Evolutionary conservation across 1,140 invertebrate species (phyloP).

Genomic region (Dermatophagoides farinae): DNA sequence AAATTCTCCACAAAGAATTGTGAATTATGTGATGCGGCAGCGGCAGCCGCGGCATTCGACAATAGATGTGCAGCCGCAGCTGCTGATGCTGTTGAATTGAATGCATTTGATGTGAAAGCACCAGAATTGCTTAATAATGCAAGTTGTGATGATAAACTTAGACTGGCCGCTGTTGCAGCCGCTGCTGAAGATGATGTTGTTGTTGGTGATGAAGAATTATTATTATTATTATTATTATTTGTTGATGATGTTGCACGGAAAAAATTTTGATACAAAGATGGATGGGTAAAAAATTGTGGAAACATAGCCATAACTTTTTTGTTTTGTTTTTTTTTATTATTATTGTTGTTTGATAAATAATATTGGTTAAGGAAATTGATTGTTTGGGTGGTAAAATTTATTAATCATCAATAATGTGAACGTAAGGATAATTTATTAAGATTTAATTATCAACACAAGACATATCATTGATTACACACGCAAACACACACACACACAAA

Average conservation of each 20-base stretch:
- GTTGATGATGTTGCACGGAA: neutral
- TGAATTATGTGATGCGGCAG: conserved; percentile 5
- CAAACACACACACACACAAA: too few species aligned
- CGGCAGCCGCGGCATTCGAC: neutral
- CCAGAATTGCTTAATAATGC: neutral
- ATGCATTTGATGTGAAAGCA: neutral
- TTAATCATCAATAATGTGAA: too few species aligned
- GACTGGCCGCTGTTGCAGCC: neutral
- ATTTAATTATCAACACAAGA: too few species aligned
- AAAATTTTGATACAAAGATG: conserved; percentile 4
- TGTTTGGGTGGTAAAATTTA: too few species aligned
- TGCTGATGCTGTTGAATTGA: neutral
- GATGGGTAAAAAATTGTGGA: conserved; percentile 8
- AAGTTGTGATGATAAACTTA: conserved; percentile 4
- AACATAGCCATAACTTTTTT: conserved; percentile 10
- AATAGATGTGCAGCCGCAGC: neutral
- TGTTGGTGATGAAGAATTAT: too few species aligned
- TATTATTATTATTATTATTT: too few species aligned
- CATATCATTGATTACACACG: too few species aligned
- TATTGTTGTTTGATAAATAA: too few species aligned
- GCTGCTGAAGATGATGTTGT: neutral
- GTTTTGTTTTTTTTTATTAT: neutral
- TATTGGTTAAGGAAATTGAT: too few species aligned
- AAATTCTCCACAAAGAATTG: conserved; percentile 5
- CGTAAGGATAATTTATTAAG: too few species aligned